These are phyloP conservation scores for Zaprionus taronus DNA, from an alignment of 1,140 invertebrate genomes.

Conservation along the genomic window DNA sequence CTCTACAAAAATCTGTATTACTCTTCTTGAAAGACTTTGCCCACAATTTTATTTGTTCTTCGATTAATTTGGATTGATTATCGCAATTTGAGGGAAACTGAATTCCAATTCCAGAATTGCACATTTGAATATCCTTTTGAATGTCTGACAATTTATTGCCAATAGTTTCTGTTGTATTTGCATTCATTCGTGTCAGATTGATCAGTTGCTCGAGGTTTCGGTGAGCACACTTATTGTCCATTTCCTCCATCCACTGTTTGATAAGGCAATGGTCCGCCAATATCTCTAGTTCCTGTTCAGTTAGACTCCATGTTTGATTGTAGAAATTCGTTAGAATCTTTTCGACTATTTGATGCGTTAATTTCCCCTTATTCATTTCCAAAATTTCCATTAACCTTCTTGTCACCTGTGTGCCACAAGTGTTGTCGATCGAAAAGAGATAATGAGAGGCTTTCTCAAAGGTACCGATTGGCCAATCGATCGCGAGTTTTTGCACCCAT, in stretches of 20 bases:
- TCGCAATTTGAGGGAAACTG: no score
- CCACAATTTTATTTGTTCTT: not conserved
- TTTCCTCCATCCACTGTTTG: not conserved
- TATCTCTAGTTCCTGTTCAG: not conserved
- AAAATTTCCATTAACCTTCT: not conserved
- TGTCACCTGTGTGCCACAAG: not conserved
- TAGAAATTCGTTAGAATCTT: not conserved
- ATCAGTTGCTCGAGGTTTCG: not conserved
- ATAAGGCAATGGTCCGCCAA: not conserved
- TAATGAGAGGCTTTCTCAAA: not conserved
- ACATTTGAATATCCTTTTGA: not conserved
- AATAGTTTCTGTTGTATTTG: slow-evolving; percentile 4
- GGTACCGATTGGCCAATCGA: not conserved
- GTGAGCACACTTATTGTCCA: not conserved
- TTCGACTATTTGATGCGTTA: not conserved
- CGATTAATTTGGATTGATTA: not conserved
- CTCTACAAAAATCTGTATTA: not conserved
- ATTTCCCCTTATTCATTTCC: not conserved
- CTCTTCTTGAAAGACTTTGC: not conserved
- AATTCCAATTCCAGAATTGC: no score
- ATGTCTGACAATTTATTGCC: not conserved
- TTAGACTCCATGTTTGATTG: not conserved
- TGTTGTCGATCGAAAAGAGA: not conserved
- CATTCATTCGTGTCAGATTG: not conserved
- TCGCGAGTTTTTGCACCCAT: not conserved